phyloP scores from a whole-genome alignment of 2,113 vertebrate species.

The Cercocebus atys region DNA sequence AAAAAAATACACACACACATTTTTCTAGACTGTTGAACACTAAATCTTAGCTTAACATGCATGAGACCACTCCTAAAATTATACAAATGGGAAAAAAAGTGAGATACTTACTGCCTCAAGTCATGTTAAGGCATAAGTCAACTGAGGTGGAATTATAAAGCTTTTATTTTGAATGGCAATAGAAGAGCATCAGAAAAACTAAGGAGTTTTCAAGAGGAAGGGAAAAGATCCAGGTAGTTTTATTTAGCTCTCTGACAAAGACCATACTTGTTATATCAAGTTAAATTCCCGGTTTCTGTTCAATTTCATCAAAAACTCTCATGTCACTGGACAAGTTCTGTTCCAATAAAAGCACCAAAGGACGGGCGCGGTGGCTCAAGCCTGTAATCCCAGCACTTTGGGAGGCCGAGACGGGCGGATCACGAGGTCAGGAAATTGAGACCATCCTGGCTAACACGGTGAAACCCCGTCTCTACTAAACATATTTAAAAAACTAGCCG shows the following conservation, averaged over 20 bases:
- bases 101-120: not conserved
- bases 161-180: slow-evolving; percentile 51
- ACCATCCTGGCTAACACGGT: no score
- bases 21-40: not conserved
- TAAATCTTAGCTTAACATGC: not conserved
- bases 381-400: no score
- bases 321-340: slow-evolving; percentile 45
- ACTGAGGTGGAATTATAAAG: not conserved
- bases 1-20: not conserved
- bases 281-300: slow-evolving; percentile 38
- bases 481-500: no score
- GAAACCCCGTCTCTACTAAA: no score
- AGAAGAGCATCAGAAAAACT: slow-evolving; percentile 14
- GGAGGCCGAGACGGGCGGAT: no score
- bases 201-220: slow-evolving; percentile 37
- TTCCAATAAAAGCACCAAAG: slow-evolving; percentile 55
- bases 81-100: slow-evolving; percentile 20
- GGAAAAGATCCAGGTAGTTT: slow-evolving; percentile 27
- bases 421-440: no score
- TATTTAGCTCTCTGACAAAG: slow-evolving; percentile 21
- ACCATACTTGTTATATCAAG: not conserved
- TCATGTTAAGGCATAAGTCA: slow-evolving; percentile 48
- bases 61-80: slow-evolving; percentile 7
- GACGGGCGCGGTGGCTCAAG: no score
- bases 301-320: slow-evolving; percentile 32